Evolutionary conservation across 2,888 invertebrate genomes (phyloP), one percentile per base, ranked within the genome.

Genomic region (Eupsilia transversa): DNA sequence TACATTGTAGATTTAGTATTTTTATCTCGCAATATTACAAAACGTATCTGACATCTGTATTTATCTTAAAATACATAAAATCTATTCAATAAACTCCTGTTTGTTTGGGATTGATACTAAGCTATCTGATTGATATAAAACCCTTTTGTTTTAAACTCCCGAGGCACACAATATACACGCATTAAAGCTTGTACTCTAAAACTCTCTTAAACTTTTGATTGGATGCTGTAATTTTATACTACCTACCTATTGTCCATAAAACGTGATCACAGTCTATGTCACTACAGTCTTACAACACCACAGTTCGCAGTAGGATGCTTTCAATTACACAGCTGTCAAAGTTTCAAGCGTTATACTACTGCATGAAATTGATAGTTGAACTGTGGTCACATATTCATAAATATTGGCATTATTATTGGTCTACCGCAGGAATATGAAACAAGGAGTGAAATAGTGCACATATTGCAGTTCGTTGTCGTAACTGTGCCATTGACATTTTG

Each of bases 401-500:
- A 74, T 69, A 49, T 64, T 54, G 41, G 2, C 46, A 56, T 61
- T 65, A 81, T 68, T 82, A 69, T 61, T 76, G 83, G 69, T 49
- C 4, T 35, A 79, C 70, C 83, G 54, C 83, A 67, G 30, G 43
- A 56, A 73, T 73, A 64, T 57, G 43, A 63, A 38, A 60, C 38
- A 72, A 54, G 57, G 12, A 65, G 6, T 70, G 56, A 70, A 65
- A 64, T 72, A 73, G 52, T 69, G 49, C 59, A 64, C 38, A 69
- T 46, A 52, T 63, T 73, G 57, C 69, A 67, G 12, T 71, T 73
- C 38, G 56, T 57, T 74, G 59, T 20, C 14, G 54, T 60, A 54
- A 64, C 68, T 67, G 54, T 30, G 49, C 35, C 69, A 69, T 74
- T 68, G 57, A 76, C n/a, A 76, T 84, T 65, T 80, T 86, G 72